Evolutionary conservation across 64 coral and sea anemone species (phyloP).

Genomic region (Catalaphyllia jardinei): DNA sequence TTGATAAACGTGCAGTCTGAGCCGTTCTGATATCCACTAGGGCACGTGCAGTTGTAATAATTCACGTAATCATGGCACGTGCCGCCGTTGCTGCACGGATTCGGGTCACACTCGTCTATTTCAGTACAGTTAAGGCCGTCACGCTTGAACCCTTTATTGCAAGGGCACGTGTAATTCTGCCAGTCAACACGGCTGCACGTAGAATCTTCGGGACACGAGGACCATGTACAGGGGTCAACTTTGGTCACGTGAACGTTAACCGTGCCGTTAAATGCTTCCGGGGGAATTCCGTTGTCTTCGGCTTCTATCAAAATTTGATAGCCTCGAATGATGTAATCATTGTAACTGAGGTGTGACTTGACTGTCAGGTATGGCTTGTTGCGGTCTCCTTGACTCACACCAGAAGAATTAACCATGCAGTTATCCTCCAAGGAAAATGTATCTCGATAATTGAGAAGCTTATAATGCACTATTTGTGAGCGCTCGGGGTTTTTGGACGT

Average conservation of each 20-base stretch:
- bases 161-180: slow-evolving; percentile 51
- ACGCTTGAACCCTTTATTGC: slow-evolving; percentile 58
- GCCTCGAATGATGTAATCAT: slow-evolving; percentile 10
- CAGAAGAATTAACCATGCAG: slow-evolving; percentile 25
- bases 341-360: slow-evolving; percentile 49
- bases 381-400: background rate
- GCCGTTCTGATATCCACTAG: slow-evolving; percentile 31
- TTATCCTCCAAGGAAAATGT: slow-evolving; percentile 46
- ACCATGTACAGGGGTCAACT: slow-evolving; percentile 63
- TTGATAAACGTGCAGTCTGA: slow-evolving; percentile 43
- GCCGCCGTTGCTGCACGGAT: slow-evolving; percentile 47
- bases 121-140: slow-evolving; percentile 59
- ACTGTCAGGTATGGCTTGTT: slow-evolving; percentile 40
- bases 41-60: slow-evolving; percentile 44
- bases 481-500: slow-evolving; percentile 59
- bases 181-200: slow-evolving; percentile 58
- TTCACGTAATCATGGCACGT: slow-evolving; percentile 56
- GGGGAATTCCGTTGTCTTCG: slow-evolving; percentile 51
- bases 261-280: slow-evolving; percentile 44
- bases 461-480: slow-evolving; percentile 52
- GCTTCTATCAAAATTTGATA: slow-evolving; percentile 62
- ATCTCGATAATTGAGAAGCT: slow-evolving; percentile 40
- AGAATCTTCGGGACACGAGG: slow-evolving; percentile 62
- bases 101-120: slow-evolving; percentile 65
- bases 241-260: slow-evolving; percentile 51